A percentile compares a stretch with the other conserved stretches of the same genome.
phyloP scores from a whole-genome alignment of 1,140 invertebrate species.

The Drosophila oshimai region DNA sequence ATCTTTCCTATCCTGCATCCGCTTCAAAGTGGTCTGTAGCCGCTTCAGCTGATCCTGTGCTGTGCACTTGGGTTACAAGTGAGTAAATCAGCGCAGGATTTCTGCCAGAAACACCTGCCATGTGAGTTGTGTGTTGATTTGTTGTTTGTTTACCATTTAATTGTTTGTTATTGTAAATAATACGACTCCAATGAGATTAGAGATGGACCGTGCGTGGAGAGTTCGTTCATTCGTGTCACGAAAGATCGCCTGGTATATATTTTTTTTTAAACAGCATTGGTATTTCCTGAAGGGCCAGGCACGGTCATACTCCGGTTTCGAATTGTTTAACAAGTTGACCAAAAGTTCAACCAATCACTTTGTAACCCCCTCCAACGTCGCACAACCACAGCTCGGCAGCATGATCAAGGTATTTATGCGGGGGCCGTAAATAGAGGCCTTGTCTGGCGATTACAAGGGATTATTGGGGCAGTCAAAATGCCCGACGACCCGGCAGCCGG shows the following conservation, averaged over 20 bases:
- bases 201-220: no score
- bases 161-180: no score
- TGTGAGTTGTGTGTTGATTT: no score
- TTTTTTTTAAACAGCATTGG: no score
- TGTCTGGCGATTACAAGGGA: not conserved
- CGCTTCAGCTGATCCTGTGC: conserved; percentile 71
- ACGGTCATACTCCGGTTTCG: not conserved
- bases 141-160: no score
- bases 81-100: no score
- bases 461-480: conserved; percentile 4
- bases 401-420: conserved; percentile 57
- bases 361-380: not conserved
- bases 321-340: conserved; percentile 10
- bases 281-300: not conserved
- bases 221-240: no score
- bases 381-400: conserved; percentile 13
- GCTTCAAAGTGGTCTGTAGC: conserved; percentile 53
- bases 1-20: not conserved
- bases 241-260: no score
- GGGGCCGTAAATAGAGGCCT: not conserved
- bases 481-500: not conserved
- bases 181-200: no score
- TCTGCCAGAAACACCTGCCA: no score
- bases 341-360: conserved; percentile 3
- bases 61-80: no score